A percentile compares a stretch with the other conserved stretches of the same genome.
Evolutionary conservation across 2,888 invertebrate genomes (phyloP).

Genomic region (Drosophila siamana): DNA sequence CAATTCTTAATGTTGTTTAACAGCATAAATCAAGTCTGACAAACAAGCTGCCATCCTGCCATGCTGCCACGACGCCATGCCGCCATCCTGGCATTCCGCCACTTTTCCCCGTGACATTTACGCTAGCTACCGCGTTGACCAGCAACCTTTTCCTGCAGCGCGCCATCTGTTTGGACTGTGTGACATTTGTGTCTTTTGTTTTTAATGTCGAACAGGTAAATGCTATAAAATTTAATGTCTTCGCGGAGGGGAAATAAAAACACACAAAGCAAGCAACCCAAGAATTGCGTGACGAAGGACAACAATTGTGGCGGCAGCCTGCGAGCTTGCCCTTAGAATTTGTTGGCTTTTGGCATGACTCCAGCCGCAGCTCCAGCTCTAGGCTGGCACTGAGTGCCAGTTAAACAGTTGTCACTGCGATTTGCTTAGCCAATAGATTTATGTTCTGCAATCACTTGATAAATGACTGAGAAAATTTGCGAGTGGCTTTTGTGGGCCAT

Average conservation of each 20-base stretch:
- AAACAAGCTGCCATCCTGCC: constrained; percentile 31
- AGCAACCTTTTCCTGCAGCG: constrained; percentile 31
- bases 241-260: constrained; percentile 19
- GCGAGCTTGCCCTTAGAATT: constrained; percentile 41
- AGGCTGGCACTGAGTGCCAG: constrained; percentile 33
- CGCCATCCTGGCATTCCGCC: background rate
- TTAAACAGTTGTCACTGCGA: constrained; percentile 71
- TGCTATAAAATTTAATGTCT: constrained; percentile 75
- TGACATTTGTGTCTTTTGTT: constrained; percentile 73
- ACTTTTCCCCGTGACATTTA: constrained; percentile 40
- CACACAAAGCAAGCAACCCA: constrained; percentile 11
- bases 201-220: constrained; percentile 67
- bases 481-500: constrained; percentile 54
- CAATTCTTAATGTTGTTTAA: constrained; percentile 64
- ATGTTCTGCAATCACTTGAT: constrained; percentile 68
- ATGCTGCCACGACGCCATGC: background rate
- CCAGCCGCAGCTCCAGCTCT: constrained; percentile 23
- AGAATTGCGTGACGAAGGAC: constrained; percentile 62
- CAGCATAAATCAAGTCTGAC: constrained; percentile 67
- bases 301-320: constrained; percentile 30
- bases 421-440: constrained; percentile 69
- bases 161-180: constrained; percentile 32
- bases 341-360: constrained; percentile 4
- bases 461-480: constrained; percentile 71
- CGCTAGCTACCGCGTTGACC: constrained; percentile 47